phyloP scores from a whole-genome alignment of 2,113 vertebrate genomes.

The Austrofundulus limnaeus region DNA sequence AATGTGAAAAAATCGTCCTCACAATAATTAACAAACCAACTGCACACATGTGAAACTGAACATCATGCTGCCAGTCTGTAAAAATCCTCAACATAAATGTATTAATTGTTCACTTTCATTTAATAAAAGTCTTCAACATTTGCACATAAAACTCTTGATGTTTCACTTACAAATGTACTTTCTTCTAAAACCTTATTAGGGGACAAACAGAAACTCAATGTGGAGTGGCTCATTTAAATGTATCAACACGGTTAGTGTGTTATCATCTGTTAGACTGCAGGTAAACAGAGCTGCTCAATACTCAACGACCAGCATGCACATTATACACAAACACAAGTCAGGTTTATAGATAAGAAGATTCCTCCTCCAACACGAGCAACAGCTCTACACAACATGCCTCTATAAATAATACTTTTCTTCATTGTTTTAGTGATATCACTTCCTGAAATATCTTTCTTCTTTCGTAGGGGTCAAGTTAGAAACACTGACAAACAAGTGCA shows the following conservation, averaged over 20 bases:
- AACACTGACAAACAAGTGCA: neutral
- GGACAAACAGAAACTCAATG: slow-evolving; percentile 13
- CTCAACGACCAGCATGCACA: slow-evolving; percentile 8
- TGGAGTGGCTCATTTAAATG: slow-evolving; percentile 7
- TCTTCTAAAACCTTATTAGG: slow-evolving; percentile 23
- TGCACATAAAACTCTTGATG: neutral
- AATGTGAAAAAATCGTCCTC: neutral
- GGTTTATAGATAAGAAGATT: neutral
- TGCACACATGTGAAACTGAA: slow-evolving; percentile 8
- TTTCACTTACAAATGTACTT: neutral
- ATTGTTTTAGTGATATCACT: neutral
- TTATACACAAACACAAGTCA: no score
- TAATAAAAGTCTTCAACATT: no score
- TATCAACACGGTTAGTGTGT: slow-evolving; percentile 23
- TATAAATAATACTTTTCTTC: no score
- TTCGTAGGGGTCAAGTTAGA: neutral
- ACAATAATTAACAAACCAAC: neutral
- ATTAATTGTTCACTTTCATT: neutral
- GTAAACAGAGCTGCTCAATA: slow-evolving; percentile 38
- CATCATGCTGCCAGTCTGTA: slow-evolving; percentile 25
- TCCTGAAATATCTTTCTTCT: neutral
- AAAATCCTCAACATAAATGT: no score
- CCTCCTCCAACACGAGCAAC: no score
- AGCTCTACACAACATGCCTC: no score
- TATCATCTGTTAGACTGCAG: slow-evolving; percentile 12